Base-by-base conservation (phyloP, 2,113 vertebrate species). In the Regulus satrapa region DNA sequence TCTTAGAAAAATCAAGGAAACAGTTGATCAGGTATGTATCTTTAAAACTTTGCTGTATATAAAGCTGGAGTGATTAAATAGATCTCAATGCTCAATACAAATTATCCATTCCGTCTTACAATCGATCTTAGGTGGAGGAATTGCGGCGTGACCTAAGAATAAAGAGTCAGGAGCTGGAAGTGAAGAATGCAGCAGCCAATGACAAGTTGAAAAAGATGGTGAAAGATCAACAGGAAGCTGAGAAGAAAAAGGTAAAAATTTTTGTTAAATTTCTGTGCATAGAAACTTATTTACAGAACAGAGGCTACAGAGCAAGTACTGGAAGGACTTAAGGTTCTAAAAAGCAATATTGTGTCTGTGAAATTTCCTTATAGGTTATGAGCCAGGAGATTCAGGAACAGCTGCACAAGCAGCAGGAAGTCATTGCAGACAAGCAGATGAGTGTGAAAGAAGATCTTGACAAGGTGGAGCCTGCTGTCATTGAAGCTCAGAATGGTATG, bases 161-260 rank as follows among this genome's bases (percentile, higher is more conserved):
- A 94, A 99, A 99, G 98, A 99, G 99, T 95, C 99, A 99, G 76
- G 99, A 99, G 94, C 96, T 99, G 89, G 99, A 99, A 96, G 98
- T 99, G 15, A 99, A 99, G 97, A 99, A 99, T 7, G 99, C 99
- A 7, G 99, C 99, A 8, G 99, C 99, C 90, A 99, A 99, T 21
- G 99, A 99, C 98, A 99, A 99, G 96, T 97, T 99, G 94, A 99
- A 99, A 95, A 99, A 99, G 98, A 99, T 99, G 99, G 99, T 99
- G 76, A 99, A 99, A 95, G 99, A 99, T 97, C 99, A 99, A 64
- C 99, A 99, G 85, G 99, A 99, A 96, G 99, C 99, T 0, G 99
- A 99, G 74, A 99, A 99, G 98, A 99, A 99, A 92, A 99, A 99
- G 98, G 99, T 99, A 71, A 73, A 12, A 14, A 9, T 5, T 13